Conservation (phyloP, 2,888 invertebrate species). For the Rotaria socialis region DNA sequence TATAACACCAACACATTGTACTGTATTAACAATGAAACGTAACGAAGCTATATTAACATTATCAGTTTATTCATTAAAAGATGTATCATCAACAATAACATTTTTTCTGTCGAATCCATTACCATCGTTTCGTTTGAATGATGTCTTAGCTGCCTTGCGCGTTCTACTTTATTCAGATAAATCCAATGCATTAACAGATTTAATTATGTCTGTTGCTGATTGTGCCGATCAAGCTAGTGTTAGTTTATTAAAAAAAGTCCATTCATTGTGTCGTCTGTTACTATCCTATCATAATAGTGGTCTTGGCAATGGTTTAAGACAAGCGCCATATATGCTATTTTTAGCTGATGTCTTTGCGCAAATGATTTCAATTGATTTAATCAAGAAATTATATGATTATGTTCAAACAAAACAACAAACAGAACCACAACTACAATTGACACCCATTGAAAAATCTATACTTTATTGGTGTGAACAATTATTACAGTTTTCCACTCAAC, state of each 20-base stretch:
- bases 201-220: slow-evolving; percentile 34
- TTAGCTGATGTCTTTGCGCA: slow-evolving; percentile 18
- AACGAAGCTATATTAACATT: slow-evolving; percentile 32
- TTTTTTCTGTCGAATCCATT: slow-evolving; percentile 33
- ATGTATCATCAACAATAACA: slow-evolving; percentile 34
- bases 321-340: slow-evolving; percentile 31
- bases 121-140: slow-evolving; percentile 38
- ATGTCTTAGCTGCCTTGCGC: slow-evolving; percentile 27
- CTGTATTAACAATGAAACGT: slow-evolving; percentile 31
- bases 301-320: slow-evolving; percentile 23
- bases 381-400: slow-evolving; percentile 35
- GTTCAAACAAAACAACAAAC: background rate
- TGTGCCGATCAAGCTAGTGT: slow-evolving; percentile 30
- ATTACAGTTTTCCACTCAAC: slow-evolving; percentile 33
- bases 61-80: slow-evolving; percentile 20
- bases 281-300: slow-evolving; percentile 32
- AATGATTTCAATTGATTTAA: slow-evolving; percentile 35
- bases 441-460: slow-evolving; percentile 29
- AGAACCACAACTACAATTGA: background rate
- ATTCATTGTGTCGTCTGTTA: slow-evolving; percentile 32
- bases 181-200: slow-evolving; percentile 34
- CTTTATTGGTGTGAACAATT: slow-evolving; percentile 36
- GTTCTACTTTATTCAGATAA: slow-evolving; percentile 33
- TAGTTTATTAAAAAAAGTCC: slow-evolving; percentile 31
- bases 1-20: slow-evolving; percentile 36